These are phyloP conservation scores for Beaufortia kweichowensis DNA, from an alignment of 2,113 vertebrate species.

Conservation along the genomic window DNA sequence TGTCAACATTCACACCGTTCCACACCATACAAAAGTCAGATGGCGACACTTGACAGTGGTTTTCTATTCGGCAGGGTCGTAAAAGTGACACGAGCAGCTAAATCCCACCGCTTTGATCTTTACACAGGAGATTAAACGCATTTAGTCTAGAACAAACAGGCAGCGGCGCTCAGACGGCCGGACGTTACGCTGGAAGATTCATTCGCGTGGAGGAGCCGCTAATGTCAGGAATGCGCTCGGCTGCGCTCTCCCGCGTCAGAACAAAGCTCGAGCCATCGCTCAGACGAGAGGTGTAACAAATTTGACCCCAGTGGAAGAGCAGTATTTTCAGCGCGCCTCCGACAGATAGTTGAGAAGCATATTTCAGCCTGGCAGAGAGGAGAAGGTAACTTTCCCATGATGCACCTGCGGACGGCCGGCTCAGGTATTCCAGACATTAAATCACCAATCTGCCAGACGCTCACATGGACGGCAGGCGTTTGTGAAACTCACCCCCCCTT, in stretches of 20 bases:
- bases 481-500: neutral
- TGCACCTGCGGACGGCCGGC: slow-evolving; percentile 4
- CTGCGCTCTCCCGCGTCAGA: slow-evolving; percentile 44
- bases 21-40: neutral
- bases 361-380: slow-evolving; percentile 46
- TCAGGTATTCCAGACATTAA: slow-evolving; percentile 44
- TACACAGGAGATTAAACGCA: neutral
- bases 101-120: slow-evolving; percentile 6
- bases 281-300: slow-evolving; percentile 35
- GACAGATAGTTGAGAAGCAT: slow-evolving; percentile 34
- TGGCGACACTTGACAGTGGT: neutral
- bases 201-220: slow-evolving; percentile 33
- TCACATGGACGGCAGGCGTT: neutral
- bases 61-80: neutral
- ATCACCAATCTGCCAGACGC: slow-evolving; percentile 30
- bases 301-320: slow-evolving; percentile 42
- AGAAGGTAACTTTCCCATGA: slow-evolving; percentile 3
- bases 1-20: no score
- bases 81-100: slow-evolving; percentile 5
- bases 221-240: slow-evolving; percentile 46
- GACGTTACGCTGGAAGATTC: slow-evolving; percentile 23
- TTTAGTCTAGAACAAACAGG: neutral
- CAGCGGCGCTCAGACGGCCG: no score
- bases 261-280: slow-evolving; percentile 52
- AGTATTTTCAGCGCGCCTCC: slow-evolving; percentile 18